Evolutionary conservation across 2,797 vertebrate genomes (phyloP).

Genomic region (Babyrousa celebensis): DNA sequence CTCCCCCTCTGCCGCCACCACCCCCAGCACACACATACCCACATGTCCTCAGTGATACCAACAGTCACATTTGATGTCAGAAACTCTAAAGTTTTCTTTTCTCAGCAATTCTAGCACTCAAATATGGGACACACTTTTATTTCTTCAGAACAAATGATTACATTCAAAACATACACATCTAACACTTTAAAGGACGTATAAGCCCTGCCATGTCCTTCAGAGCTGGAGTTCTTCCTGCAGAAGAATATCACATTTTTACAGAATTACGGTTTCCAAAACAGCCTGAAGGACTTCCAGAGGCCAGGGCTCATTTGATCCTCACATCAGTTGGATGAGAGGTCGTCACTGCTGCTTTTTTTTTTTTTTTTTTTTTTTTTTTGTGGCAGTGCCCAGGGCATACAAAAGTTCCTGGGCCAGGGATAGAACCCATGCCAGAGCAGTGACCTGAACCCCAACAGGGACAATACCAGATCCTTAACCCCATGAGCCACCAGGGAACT

Average conservation of each 20-base stretch:
- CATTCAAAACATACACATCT: conserved; percentile 56
- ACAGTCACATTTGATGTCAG: conserved; percentile 70
- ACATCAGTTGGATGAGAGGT: background rate
- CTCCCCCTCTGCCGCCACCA: background rate
- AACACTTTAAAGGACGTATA: conserved; percentile 71
- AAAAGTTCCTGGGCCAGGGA: too few species aligned
- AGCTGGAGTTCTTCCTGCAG: conserved; percentile 76
- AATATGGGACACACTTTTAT: conserved; percentile 76
- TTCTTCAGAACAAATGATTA: conserved; percentile 70
- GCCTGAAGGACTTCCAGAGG: background rate
- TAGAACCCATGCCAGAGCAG: too few species aligned
- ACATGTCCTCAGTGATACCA: conserved; percentile 41
- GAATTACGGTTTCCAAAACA: conserved; percentile 17
- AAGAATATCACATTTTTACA: conserved; percentile 2
- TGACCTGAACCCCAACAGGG: too few species aligned
- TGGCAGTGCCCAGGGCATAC: too few species aligned
- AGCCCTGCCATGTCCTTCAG: conserved; percentile 60
- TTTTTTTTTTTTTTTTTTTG: too few species aligned
- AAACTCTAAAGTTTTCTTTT: conserved; percentile 75
- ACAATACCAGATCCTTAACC: too few species aligned
- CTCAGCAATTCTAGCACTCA: conserved; percentile 78
- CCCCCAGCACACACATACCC: conserved; percentile 4
- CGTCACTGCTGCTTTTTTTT: too few species aligned
- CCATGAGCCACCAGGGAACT: too few species aligned
- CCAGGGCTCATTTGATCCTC: background rate